Conservation (phyloP, 1,140 invertebrate species). For the Plectrocnemia conspersa region DNA sequence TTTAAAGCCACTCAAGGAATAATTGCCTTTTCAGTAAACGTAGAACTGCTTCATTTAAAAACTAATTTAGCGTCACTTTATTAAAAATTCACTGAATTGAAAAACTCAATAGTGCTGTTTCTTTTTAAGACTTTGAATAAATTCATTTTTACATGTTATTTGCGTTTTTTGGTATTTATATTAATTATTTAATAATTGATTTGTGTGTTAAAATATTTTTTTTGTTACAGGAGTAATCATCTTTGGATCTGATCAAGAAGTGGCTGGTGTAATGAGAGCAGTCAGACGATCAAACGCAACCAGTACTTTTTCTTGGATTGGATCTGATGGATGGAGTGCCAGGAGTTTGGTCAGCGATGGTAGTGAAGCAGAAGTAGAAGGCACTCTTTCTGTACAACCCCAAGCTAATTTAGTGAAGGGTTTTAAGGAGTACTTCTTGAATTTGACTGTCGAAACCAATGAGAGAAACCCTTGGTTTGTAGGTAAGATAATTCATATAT, state of each 20-base stretch:
- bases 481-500: constrained; percentile 56
- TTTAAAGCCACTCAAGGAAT: too few species aligned
- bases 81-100: too few species aligned
- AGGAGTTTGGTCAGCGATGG: constrained; percentile 77
- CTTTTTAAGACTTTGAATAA: neutral
- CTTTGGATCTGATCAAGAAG: constrained; percentile 94
- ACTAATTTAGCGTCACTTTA: too few species aligned
- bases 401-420: constrained; percentile 81
- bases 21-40: too few species aligned
- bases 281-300: constrained; percentile 83
- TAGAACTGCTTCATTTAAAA: too few species aligned
- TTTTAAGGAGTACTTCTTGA: constrained; percentile 85
- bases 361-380: constrained; percentile 83
- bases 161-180: too few species aligned
- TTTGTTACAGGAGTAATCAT: constrained; percentile 80
- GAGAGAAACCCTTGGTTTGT: constrained; percentile 90
- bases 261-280: constrained; percentile 88
- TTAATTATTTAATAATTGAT: neutral
- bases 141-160: too few species aligned
- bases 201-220: constrained; percentile 18
- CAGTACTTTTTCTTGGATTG: constrained; percentile 89
- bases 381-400: constrained; percentile 87
- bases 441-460: constrained; percentile 80
- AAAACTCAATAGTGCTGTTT: neutral
- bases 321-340: constrained; percentile 89